A percentile compares a stretch with the other conserved stretches of the same genome.
phyloP scores from a whole-genome alignment of 2,888 invertebrate genomes.

The Dicranocentrus wangi region DNA sequence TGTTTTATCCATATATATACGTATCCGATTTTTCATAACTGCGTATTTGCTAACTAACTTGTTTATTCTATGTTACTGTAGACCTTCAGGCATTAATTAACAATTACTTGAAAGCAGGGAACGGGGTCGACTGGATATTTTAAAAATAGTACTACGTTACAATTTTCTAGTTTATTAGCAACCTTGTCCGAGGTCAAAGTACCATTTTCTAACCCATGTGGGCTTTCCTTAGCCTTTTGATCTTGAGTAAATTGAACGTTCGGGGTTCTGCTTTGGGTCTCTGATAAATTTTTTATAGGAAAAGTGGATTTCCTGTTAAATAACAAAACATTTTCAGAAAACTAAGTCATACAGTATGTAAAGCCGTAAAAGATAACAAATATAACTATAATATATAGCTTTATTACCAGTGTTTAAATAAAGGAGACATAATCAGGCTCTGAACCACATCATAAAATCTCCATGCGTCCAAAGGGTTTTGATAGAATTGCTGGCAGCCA shows the following conservation, averaged over 20 bases:
- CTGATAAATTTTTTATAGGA: too few relatives aligned
- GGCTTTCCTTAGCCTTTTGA: too few relatives aligned
- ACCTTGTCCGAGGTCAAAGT: not conserved
- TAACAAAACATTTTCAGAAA: too few relatives aligned
- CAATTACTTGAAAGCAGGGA: conserved; percentile 41
- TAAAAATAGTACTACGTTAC: conserved; percentile 38
- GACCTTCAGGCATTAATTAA: too few relatives aligned
- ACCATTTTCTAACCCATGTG: too few relatives aligned
- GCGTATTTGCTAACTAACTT: too few relatives aligned
- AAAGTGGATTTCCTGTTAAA: conserved; percentile 18
- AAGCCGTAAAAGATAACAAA: not conserved
- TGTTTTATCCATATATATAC: not conserved
- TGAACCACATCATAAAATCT: conserved; percentile 25
- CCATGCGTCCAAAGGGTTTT: conserved; percentile 16
- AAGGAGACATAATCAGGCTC: conserved; percentile 24
- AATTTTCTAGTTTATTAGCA: conserved; percentile 30
- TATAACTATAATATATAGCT: too few relatives aligned
- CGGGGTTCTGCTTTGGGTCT: too few relatives aligned
- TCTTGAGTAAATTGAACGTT: too few relatives aligned
- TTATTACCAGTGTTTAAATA: conserved; percentile 49
- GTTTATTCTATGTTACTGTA: not conserved
- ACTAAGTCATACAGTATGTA: not conserved
- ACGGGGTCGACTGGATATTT: conserved; percentile 36
- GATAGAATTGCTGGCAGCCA: conserved; percentile 26
- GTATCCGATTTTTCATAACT: not conserved